phyloP scores from a whole-genome alignment of 2,797 vertebrate genomes.

The Darevskia mixta region DNA sequence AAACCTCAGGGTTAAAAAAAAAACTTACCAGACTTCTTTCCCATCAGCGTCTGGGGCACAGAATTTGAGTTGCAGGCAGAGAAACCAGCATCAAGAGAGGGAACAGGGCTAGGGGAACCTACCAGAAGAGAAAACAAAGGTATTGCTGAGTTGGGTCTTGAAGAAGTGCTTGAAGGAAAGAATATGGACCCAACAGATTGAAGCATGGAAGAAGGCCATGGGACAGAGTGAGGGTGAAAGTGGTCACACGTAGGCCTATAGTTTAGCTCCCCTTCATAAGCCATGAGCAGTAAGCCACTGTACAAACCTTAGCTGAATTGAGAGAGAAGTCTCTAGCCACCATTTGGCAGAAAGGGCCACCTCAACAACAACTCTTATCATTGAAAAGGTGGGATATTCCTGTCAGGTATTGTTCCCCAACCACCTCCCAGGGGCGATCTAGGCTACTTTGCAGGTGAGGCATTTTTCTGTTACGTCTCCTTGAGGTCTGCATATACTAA shows the following conservation, averaged over 20 bases:
- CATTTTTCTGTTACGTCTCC: neutral
- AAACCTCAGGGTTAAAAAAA: neutral
- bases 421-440: too few relatives aligned
- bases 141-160: neutral
- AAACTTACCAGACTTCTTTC: constrained; percentile 4
- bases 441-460: neutral
- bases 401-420: too few relatives aligned
- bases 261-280: too few relatives aligned
- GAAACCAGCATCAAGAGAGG: neutral
- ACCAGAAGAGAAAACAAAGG: neutral
- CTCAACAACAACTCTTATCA: neutral
- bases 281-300: too few relatives aligned
- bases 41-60: neutral
- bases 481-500: neutral
- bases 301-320: too few relatives aligned
- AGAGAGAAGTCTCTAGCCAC: too few relatives aligned
- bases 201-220: too few relatives aligned
- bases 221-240: too few relatives aligned
- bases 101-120: neutral
- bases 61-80: neutral
- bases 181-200: neutral
- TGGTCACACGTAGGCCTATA: too few relatives aligned
- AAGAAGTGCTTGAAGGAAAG: neutral
- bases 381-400: too few relatives aligned
- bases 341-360: neutral